A percentile compares a stretch with the other conserved stretches of the same genome.
These are phyloP conservation scores for Armadillidium nasatum DNA, from an alignment of 1,140 invertebrate genomes.

Conservation along the genomic window DNA sequence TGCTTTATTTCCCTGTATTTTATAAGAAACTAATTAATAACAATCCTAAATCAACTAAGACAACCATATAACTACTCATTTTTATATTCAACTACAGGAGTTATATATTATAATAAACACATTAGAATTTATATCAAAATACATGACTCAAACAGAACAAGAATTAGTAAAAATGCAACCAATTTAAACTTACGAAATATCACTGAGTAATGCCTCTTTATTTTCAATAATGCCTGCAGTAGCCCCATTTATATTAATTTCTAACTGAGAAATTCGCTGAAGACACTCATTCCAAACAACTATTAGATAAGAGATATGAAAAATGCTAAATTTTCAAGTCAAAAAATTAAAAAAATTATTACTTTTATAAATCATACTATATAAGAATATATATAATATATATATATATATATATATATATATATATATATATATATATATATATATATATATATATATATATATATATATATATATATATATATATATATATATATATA, in stretches of 20 bases:
- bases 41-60: no score
- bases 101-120: no score
- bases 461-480: no score
- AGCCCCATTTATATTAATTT: conserved; percentile 49
- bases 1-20: conserved; percentile 60
- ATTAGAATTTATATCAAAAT: not conserved
- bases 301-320: not conserved
- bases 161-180: conserved; percentile 53
- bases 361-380: no score
- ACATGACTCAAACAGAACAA: no score
- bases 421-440: no score
- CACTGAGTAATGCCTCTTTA: conserved; percentile 20
- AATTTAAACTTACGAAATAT: conserved; percentile 50
- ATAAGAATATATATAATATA: conserved; percentile 47
- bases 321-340: no score
- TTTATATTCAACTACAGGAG: not conserved
- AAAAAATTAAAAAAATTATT: no score
- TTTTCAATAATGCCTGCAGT: conserved; percentile 31
- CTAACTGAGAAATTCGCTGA: conserved; percentile 47
- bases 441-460: no score
- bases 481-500: no score
- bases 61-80: not conserved
- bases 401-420: no score
- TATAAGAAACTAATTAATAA: not conserved
- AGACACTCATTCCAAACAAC: conserved; percentile 44